Percentiles rank a stretch among this genome's conserved stretches.
Evolutionary conservation across 2,888 invertebrate genomes (phyloP).

Genomic region (Trichopria drosophilae): DNA sequence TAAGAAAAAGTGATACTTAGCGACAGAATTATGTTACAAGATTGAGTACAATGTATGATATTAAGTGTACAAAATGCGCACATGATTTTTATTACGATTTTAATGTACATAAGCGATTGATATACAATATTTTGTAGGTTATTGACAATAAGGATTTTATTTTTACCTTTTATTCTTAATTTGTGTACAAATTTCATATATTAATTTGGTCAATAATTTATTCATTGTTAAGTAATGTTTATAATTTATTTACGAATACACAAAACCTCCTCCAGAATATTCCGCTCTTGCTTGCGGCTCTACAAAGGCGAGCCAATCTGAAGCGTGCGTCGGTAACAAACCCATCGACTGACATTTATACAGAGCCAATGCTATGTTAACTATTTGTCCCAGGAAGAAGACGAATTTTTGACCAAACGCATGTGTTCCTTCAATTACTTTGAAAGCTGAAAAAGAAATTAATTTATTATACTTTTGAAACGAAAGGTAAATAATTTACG

Average conservation of each 20-base stretch:
- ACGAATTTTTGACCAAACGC: constrained; percentile 89
- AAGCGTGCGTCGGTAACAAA: constrained; percentile 91
- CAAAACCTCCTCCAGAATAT: constrained; percentile 79
- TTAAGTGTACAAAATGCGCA: neutral
- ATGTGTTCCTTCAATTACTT: constrained; percentile 91
- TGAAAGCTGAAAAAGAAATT: constrained; percentile 67
- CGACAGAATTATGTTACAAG: constrained; percentile 38
- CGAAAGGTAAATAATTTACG: constrained; percentile 4
- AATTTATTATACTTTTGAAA: neutral
- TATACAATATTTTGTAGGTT: constrained; percentile 10
- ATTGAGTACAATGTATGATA: constrained; percentile 1
- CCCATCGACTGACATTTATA: constrained; percentile 99
- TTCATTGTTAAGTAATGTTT: neutral
- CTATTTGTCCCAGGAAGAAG: constrained; percentile 89
- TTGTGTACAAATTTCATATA: neutral
- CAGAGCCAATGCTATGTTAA: constrained; percentile 86
- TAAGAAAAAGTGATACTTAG: constrained; percentile 59
- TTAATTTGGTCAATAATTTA: neutral
- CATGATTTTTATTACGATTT: constrained; percentile 12
- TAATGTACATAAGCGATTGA: constrained; percentile 18
- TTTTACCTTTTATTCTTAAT: constrained; percentile 4
- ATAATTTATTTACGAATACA: constrained; percentile 47
- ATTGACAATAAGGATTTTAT: constrained; percentile 2
- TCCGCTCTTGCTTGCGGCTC: constrained; percentile 85
- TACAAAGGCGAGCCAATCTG: constrained; percentile 97